phyloP scores from a whole-genome alignment of 2,113 vertebrate genomes.

The Rhinopomastus cyanomelas region DNA sequence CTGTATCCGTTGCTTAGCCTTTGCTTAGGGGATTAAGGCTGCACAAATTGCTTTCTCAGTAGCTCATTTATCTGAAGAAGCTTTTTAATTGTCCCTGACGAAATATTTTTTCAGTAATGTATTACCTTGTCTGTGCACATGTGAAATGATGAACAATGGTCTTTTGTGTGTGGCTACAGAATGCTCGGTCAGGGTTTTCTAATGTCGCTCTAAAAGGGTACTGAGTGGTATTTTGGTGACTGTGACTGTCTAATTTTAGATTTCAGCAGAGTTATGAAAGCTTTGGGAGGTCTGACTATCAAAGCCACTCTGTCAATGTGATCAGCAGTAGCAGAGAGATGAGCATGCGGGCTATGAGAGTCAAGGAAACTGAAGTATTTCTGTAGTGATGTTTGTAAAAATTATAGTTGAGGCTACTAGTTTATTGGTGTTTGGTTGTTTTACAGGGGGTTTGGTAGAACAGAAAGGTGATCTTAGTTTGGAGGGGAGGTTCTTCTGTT shows the following conservation, averaged over 20 bases:
- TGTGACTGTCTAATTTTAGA: slow-evolving; percentile 37
- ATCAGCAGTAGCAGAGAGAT: background rate
- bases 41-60: background rate
- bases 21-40: background rate
- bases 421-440: background rate
- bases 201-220: background rate
- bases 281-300: slow-evolving; percentile 13
- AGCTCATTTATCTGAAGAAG: background rate
- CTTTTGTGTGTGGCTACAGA: background rate
- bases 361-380: background rate
- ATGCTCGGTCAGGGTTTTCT: background rate
- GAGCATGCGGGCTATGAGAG: background rate
- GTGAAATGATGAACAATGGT: background rate
- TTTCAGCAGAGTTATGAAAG: slow-evolving; percentile 32
- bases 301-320: background rate
- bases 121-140: fast-evolving
- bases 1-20: background rate
- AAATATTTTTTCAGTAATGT: background rate
- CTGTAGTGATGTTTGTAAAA: background rate
- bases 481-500: background rate
- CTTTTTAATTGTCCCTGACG: background rate
- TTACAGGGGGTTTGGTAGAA: background rate
- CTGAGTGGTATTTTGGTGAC: background rate
- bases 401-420: background rate
- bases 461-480: background rate